Evolutionary conservation across 2,888 invertebrate species (phyloP).

Genomic region (Sympetrum striolatum): DNA sequence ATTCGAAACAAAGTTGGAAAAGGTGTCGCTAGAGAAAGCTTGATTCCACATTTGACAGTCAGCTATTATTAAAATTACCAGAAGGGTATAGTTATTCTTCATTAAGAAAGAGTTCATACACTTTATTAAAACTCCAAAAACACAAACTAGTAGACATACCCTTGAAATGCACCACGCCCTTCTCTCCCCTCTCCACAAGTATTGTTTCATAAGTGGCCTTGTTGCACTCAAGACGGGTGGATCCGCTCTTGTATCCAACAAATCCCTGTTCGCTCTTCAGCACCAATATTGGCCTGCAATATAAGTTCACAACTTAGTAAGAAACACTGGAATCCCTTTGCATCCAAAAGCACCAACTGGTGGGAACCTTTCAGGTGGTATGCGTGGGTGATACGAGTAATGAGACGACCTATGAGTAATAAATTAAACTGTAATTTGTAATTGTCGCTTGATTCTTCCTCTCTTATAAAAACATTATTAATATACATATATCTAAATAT

Average conservation of each 20-base stretch:
- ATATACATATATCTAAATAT: too few species aligned
- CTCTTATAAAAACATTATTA: too few species aligned
- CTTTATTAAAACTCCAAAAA: neutral
- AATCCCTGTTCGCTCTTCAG: conserved; percentile 95
- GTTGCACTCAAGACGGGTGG: conserved; percentile 90
- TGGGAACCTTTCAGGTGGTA: too few species aligned
- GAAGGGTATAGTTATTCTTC: neutral
- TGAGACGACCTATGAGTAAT: too few species aligned
- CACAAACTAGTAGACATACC: conserved; percentile 63
- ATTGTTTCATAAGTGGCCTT: conserved; percentile 94
- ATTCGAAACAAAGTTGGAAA: too few species aligned
- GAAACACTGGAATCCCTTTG: too few species aligned
- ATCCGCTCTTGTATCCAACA: conserved; percentile 86
- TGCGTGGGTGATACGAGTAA: too few species aligned
- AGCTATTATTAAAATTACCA: neutral
- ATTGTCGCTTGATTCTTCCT: too few species aligned
- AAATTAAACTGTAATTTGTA: too few species aligned
- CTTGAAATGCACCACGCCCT: conserved; percentile 90
- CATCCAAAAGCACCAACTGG: too few species aligned
- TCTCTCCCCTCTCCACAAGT: conserved; percentile 86
- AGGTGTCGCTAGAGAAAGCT: too few species aligned
- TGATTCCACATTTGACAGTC: neutral
- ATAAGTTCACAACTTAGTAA: conserved; percentile 16
- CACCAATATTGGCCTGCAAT: conserved; percentile 83
- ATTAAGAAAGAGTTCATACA: neutral